Evolutionary conservation across 2,797 vertebrate species (phyloP), one percentile per base, ranked within the genome.

Genomic region (Anabas testudineus): DNA sequence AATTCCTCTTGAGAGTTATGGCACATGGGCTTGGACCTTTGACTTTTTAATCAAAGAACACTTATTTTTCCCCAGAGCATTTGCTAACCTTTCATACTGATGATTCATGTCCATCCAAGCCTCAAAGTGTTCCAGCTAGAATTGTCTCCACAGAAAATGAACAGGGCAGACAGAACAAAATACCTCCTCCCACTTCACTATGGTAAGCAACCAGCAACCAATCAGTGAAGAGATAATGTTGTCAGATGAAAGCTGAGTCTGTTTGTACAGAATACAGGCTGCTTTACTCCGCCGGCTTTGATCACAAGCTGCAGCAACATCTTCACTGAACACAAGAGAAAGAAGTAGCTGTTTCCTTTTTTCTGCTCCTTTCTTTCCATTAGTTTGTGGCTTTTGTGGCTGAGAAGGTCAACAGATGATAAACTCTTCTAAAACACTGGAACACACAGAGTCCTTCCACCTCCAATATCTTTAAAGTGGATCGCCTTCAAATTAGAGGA

Each of bases 321-420:
- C 43, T 76, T 54, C 34, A 66, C 19, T 41, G 55, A 82, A 18
- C 63, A 62, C 24, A 41, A 47, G 55, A 60, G 52, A 59, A 66
- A 70, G 47, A 47, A 15, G 34, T 16, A 14, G 9, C 49, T 12
- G 15, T 57, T 39, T 59, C 46, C 53, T 24, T 14, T 68, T 39
- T 53, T 57, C 36, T 34, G 3, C 30, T n/a, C 36, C 14, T 57
- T 54, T 63, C 32, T 55, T 62, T 71, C 52, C 37, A 61, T 71
- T 74, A 51, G 63, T 62, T 54, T 58, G 58, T 65, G 67, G 76
- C 71, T 90, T 87, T 82, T 77, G 81, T 78, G 83, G 78, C 81
- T 47, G 81, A 87, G 83, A 89, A 89, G 90, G 90, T 91, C 88
- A 91, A 86, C 81, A 90, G 85, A 88, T 81, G 87, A 91, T 89